phyloP scores from a whole-genome alignment of 2,888 invertebrate species.

The Pristionchus maxplancki region DNA sequence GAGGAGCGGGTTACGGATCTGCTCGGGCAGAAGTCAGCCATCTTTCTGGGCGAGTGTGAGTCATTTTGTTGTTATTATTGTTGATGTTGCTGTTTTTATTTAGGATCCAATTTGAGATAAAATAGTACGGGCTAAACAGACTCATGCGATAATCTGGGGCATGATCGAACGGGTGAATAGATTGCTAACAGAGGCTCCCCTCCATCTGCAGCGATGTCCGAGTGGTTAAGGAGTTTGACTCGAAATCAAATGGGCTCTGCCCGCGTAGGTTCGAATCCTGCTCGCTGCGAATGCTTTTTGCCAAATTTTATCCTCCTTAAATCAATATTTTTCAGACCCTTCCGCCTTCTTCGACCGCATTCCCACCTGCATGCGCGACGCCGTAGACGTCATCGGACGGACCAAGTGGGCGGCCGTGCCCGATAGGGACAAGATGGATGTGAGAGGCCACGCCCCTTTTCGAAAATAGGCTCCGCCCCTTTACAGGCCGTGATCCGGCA shows the following conservation, averaged over 20 bases:
- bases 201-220: too few relatives aligned
- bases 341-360: not conserved
- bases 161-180: too few relatives aligned
- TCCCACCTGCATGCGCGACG: not conserved
- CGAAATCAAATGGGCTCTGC: conserved; percentile 58
- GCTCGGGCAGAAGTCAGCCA: not conserved
- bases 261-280: conserved; percentile 59
- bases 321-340: not conserved
- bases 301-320: not conserved
- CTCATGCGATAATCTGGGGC: too few relatives aligned
- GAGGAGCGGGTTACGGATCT: not conserved
- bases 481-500: not conserved
- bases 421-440: not conserved
- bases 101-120: not conserved
- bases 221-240: conserved; percentile 57
- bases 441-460: conserved; percentile 3
- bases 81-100: too few relatives aligned
- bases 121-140: too few relatives aligned
- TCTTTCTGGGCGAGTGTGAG: not conserved
- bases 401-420: not conserved
- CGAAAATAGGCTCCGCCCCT: not conserved
- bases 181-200: too few relatives aligned
- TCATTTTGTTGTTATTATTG: not conserved
- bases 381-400: not conserved
- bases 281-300: conserved; percentile 51